phyloP scores from a whole-genome alignment of 2,888 invertebrate species.

The Cheilosia pagana region DNA sequence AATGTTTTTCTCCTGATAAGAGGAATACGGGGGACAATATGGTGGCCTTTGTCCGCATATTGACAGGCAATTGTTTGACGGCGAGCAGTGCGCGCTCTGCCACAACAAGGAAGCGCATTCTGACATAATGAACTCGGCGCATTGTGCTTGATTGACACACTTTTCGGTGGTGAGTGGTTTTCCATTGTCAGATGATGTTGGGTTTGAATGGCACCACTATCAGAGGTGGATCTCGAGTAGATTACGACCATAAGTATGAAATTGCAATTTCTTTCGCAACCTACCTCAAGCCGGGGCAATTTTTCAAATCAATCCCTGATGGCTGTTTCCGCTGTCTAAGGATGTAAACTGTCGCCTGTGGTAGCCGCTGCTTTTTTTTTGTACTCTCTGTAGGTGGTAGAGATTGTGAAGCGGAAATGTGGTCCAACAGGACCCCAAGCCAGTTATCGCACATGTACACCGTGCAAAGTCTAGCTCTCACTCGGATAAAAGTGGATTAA shows the following conservation, averaged over 20 bases:
- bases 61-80: constrained; percentile 42
- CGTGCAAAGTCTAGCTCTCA: constrained; percentile 23
- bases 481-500: constrained; percentile 52
- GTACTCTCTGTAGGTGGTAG: constrained; percentile 32
- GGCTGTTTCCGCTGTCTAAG: constrained; percentile 7
- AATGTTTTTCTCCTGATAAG: constrained; percentile 55
- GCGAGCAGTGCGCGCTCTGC: background rate
- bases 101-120: constrained; percentile 42
- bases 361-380: constrained; percentile 2
- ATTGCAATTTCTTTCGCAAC: background rate
- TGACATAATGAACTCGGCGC: constrained; percentile 55
- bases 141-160: constrained; percentile 45
- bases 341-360: constrained; percentile 7
- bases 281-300: constrained; percentile 4
- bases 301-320: background rate
- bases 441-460: constrained; percentile 55
- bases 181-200: background rate
- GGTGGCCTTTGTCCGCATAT: constrained; percentile 40
- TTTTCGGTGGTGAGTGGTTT: constrained; percentile 28
- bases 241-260: background rate
- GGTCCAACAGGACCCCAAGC: constrained; percentile 70
- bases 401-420: constrained; percentile 64
- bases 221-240: background rate
- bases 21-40: constrained; percentile 48
- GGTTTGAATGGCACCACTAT: no score